Evolutionary conservation across 1,140 invertebrate species (phyloP).

Genomic region (silkworm (Bombyx mori)): ASM3026992v2 NC_085110.1:11759501-11760000

Average conservation of each 20-base stretch:
- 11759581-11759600: too few relatives aligned
- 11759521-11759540: too few relatives aligned
- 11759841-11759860: conserved; percentile 41
- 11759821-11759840: conserved; percentile 10
- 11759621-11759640: too few relatives aligned
- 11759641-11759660: too few relatives aligned
- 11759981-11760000: not conserved
- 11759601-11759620: too few relatives aligned
- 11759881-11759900: conserved; percentile 48
- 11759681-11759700: conserved; percentile 24
- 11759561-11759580: too few relatives aligned
- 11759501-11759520: too few relatives aligned
- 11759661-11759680: too few relatives aligned
- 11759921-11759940: conserved; percentile 63
- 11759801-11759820: conserved; percentile 32
- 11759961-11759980: conserved; percentile 44
- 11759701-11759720: conserved; percentile 42
- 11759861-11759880: conserved; percentile 48
- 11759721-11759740: conserved; percentile 58
- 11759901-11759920: conserved; percentile 37
- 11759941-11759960: conserved; percentile 59
- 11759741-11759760: conserved; percentile 63
- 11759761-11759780: conserved; percentile 63
- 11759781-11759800: conserved; percentile 46
- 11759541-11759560: too few relatives aligned